Evolutionary conservation across 2,113 vertebrate species (phyloP).

Genomic region (Opisthocomus hoazin): DNA sequence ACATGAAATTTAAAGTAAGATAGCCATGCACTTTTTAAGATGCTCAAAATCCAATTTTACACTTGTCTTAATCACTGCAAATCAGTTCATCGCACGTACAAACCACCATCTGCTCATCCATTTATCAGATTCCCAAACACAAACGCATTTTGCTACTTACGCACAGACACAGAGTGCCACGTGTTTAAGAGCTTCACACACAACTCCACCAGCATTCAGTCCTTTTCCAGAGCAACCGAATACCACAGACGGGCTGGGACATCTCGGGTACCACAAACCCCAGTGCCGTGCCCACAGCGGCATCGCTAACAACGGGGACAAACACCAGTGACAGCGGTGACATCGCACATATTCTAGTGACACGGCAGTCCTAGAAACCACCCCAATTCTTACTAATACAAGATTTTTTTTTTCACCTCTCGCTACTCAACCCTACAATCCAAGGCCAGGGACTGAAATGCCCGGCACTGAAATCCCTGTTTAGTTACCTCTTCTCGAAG

Average conservation of each 20-base stretch:
- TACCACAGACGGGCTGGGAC: too few relatives aligned
- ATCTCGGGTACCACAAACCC: neutral
- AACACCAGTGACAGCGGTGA: fast-evolving
- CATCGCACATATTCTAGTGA: fast-evolving
- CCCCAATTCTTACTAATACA: neutral
- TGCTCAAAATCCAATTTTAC: slow-evolving; percentile 48
- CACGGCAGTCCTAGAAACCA: neutral
- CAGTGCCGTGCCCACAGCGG: fast-evolving
- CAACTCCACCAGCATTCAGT: neutral
- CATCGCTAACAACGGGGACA: neutral
- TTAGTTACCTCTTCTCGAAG: neutral
- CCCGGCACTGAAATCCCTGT: neutral
- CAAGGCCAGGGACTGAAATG: neutral
- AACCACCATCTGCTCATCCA: slow-evolving; percentile 36
- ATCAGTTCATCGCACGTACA: neutral
- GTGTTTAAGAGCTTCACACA: neutral
- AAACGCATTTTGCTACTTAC: neutral
- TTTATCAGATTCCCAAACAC: neutral
- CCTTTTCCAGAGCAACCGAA: neutral
- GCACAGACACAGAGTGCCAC: fast-evolving
- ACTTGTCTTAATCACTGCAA: slow-evolving; percentile 41
- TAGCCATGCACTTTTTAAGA: neutral
- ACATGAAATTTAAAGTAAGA: neutral
- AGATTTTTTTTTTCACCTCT: neutral
- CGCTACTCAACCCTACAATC: too few relatives aligned